A percentile compares a stretch with the other conserved stretches of the same genome.
phyloP scores from a whole-genome alignment of 2,888 invertebrate genomes.

The Thymelicus sylvestris region DNA sequence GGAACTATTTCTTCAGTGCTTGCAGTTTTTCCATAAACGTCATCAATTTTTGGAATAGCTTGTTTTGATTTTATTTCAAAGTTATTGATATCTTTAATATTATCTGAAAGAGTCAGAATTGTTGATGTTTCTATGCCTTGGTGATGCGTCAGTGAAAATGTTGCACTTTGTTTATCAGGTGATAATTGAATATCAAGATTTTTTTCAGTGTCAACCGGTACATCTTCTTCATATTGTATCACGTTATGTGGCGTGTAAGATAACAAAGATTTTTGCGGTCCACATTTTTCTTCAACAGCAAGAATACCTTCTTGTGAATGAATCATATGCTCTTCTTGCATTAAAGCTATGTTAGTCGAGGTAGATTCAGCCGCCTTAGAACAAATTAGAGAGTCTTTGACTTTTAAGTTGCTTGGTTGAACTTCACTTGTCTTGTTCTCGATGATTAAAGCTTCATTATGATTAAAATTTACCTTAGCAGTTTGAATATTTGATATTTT shows the following conservation, averaged over 20 bases:
- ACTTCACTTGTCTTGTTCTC: constrained; percentile 79
- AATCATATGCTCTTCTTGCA: constrained; percentile 82
- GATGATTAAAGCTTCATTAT: constrained; percentile 78
- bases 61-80: constrained; percentile 64
- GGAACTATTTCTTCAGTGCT: constrained; percentile 66
- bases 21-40: constrained; percentile 73
- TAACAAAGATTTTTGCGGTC: constrained; percentile 71
- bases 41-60: constrained; percentile 65
- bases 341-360: constrained; percentile 84
- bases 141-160: constrained; percentile 67
- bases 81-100: constrained; percentile 67
- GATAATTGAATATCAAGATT: constrained; percentile 58
- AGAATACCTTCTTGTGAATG: constrained; percentile 73
- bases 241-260: constrained; percentile 80
- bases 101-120: constrained; percentile 82
- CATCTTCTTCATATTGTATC: constrained; percentile 83
- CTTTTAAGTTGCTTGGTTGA: constrained; percentile 63
- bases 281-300: constrained; percentile 49
- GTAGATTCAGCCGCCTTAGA: constrained; percentile 67
- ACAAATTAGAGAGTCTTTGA: constrained; percentile 51
- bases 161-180: constrained; percentile 75
- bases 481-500: constrained; percentile 49
- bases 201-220: constrained; percentile 85
- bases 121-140: constrained; percentile 83
- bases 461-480: constrained; percentile 59